Percentiles rank a stretch among this genome's conserved stretches.
Evolutionary conservation across 2,113 vertebrate genomes (phyloP).

Genomic region (Aldabrachelys gigantea): DNA sequence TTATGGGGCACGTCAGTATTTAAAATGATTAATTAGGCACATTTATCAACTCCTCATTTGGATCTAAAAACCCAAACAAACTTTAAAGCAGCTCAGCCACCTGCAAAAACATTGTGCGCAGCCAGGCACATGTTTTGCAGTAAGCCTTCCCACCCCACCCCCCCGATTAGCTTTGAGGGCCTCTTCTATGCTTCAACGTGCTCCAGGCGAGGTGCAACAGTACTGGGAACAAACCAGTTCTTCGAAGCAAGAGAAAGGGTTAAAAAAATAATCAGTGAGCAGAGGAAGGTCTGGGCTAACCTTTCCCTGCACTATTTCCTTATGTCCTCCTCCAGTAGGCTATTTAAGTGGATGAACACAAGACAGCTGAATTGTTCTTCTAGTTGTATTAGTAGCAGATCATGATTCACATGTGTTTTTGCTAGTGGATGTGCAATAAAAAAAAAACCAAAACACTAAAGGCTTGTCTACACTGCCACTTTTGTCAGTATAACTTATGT

Average conservation of each 20-base stretch:
- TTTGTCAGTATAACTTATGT: too few relatives aligned
- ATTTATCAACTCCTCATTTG: accelerated
- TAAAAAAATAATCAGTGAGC: not conserved
- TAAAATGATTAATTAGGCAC: not conserved
- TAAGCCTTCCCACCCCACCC: not conserved
- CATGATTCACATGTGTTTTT: not conserved
- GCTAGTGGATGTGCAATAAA: not conserved
- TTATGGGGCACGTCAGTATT: not conserved
- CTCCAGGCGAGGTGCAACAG: not conserved
- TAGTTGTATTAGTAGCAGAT: not conserved
- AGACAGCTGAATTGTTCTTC: not conserved
- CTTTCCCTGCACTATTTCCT: not conserved
- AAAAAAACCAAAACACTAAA: not conserved
- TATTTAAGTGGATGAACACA: not conserved
- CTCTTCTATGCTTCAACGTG: not conserved
- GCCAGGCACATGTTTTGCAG: not conserved
- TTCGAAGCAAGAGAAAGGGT: too few relatives aligned
- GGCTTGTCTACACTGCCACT: too few relatives aligned
- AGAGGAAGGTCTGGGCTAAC: not conserved
- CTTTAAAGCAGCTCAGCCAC: not conserved
- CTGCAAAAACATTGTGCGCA: accelerated
- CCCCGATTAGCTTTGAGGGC: too few relatives aligned
- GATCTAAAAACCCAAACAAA: not conserved
- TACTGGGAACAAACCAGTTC: accelerated
- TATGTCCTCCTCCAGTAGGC: too few relatives aligned